Evolutionary conservation across 2,888 invertebrate species (phyloP).

Genomic region (Bellardia pandia): DNA sequence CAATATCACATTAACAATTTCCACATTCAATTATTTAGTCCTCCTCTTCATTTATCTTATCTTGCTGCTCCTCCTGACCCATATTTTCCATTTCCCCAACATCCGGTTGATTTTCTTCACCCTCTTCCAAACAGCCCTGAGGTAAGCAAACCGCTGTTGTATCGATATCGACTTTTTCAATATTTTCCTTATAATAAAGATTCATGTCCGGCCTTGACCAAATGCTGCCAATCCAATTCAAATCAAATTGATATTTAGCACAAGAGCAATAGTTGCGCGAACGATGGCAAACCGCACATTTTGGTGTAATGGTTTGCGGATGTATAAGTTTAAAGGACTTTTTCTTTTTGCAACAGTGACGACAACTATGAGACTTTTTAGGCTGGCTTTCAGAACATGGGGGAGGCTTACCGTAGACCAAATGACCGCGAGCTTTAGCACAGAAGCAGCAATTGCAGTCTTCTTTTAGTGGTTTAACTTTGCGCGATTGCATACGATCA

Average conservation of each 20-base stretch:
- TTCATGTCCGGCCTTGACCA: slow-evolving; percentile 81
- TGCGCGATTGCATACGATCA: slow-evolving; percentile 80
- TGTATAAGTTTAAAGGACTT: slow-evolving; percentile 76
- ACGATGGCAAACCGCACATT: slow-evolving; percentile 80
- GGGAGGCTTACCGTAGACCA: slow-evolving; percentile 78
- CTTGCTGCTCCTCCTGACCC: slow-evolving; percentile 46
- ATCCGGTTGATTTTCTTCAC: background rate
- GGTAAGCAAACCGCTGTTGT: slow-evolving; percentile 30
- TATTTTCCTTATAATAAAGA: slow-evolving; percentile 79
- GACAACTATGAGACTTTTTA: slow-evolving; percentile 77
- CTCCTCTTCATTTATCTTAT: slow-evolving; percentile 57
- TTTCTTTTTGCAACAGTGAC: slow-evolving; percentile 79
- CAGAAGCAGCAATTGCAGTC: slow-evolving; percentile 82
- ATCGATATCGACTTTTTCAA: slow-evolving; percentile 74
- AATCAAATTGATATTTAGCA: slow-evolving; percentile 79
- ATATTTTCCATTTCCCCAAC: slow-evolving; percentile 18
- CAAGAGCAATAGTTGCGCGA: slow-evolving; percentile 78
- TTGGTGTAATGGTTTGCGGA: slow-evolving; percentile 73
- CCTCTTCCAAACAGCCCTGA: background rate
- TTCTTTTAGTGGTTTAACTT: slow-evolving; percentile 78
- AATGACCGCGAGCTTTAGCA: slow-evolving; percentile 79
- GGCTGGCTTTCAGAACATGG: slow-evolving; percentile 71
- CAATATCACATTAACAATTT: too few relatives aligned
- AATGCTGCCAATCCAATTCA: slow-evolving; percentile 81
- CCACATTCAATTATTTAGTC: background rate